phyloP scores from a whole-genome alignment of 2,113 vertebrate genomes.

The Mus spicilegus region DNA sequence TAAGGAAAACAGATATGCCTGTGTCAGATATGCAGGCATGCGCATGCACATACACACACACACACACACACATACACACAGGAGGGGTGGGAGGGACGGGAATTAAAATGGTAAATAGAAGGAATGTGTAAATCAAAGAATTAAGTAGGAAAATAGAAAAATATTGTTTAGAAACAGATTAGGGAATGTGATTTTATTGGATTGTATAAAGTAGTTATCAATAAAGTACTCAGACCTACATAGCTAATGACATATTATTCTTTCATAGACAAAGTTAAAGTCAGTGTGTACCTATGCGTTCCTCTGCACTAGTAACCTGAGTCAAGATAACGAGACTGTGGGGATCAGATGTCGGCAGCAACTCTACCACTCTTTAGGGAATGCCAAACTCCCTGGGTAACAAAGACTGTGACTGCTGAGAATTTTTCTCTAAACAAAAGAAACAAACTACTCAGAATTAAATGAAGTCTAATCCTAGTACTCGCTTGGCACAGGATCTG shows the following conservation, averaged over 20 bases:
- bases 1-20: not conserved
- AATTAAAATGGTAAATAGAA: not conserved
- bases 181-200: conserved; percentile 8
- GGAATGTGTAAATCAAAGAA: not conserved
- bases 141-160: conserved; percentile 14
- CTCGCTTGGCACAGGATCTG: not conserved
- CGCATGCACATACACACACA: accelerated
- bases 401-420: not conserved
- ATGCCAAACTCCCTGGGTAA: not conserved
- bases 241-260: not conserved
- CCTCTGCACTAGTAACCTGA: not conserved
- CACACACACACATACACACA: not conserved
- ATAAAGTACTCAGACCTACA: conserved; percentile 29
- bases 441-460: not conserved
- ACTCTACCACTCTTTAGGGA: not conserved
- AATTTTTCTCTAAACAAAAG: not conserved
- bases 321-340: not conserved
- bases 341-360: not conserved
- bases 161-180: conserved; percentile 18
- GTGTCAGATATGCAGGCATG: not conserved
- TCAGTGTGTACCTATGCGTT: not conserved
- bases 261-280: not conserved
- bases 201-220: conserved; percentile 17
- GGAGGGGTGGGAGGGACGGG: too few relatives aligned
- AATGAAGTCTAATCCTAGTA: not conserved